Percentiles rank a stretch among this genome's conserved stretches.
phyloP scores from a whole-genome alignment of 2,797 vertebrate species.

The Percopsis omiscomaycus region DNA sequence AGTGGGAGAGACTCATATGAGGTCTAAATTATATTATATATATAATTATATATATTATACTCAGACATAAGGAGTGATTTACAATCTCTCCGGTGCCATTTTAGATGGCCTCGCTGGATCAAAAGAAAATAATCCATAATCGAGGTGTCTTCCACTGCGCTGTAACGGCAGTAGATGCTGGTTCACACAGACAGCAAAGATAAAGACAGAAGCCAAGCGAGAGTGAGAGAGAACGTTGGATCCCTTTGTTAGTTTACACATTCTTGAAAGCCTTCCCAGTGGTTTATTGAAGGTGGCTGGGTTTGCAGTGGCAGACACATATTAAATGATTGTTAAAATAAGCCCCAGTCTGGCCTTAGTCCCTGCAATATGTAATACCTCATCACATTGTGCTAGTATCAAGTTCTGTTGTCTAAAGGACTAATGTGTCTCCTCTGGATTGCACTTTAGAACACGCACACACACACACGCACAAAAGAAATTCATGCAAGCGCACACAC shows the following conservation, averaged over 20 bases:
- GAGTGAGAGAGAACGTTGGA: conserved; percentile 11
- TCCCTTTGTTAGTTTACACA: conserved; percentile 61
- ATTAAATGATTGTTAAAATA: conserved; percentile 72
- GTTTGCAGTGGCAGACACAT: conserved; percentile 55
- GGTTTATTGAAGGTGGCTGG: conserved; percentile 63
- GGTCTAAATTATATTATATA: neutral
- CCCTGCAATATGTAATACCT: conserved; percentile 40
- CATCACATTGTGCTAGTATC: conserved; percentile 41
- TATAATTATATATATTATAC: conserved; percentile 5
- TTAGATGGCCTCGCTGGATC: conserved; percentile 10
- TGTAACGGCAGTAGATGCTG: conserved; percentile 16
- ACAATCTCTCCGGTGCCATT: conserved; percentile 9
- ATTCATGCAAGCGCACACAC: neutral
- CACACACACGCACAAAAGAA: neutral
- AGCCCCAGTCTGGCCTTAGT: conserved; percentile 44
- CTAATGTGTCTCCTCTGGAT: conserved; percentile 49
- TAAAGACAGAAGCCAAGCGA: neutral
- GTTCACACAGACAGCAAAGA: conserved; percentile 1
- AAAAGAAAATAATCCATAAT: neutral
- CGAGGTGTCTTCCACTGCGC: neutral
- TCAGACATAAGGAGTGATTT: conserved; percentile 1
- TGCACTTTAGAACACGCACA: conserved; percentile 26
- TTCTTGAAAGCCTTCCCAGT: conserved; percentile 63
- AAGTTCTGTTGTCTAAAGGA: conserved; percentile 51
- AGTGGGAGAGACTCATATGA: conserved; percentile 25